Evolutionary conservation across 2,888 invertebrate species (phyloP), one percentile per base, ranked within the genome.

Genomic region (Nephrotoma appendiculata): DNA sequence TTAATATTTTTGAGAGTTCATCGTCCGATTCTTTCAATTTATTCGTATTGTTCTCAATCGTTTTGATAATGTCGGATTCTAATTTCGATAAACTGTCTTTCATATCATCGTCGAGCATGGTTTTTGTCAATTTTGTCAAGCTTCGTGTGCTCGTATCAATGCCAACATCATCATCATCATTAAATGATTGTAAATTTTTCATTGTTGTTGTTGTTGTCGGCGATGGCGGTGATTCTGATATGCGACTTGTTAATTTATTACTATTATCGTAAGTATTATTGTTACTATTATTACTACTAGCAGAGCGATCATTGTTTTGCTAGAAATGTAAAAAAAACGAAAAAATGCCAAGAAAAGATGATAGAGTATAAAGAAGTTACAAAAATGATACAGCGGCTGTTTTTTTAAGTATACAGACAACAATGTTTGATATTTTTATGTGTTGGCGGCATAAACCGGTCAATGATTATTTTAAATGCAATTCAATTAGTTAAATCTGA

Each of bases 41-140:
- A 87, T 91, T 90, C 5, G 91, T 91, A 87, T 87, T 87, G 85
- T 92, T 92, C 88, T 92, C 92, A 88, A 92, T 91, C 31, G 91
- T 92, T 88, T 92, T 92, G 83, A 90, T 91, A 71, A 92, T 92
- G 87, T 91, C 92, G 12, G 91, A 91, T 89, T 91, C 91, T 89
- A 92, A 88, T 88, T 90, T 90, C 42, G 91, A 90, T 86, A 91
- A 91, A 88, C 91, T 90, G 88, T 91, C 90, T 57, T 90, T 90
- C 85, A 92, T 91, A 88, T 91, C 92, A 88, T 90, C 90, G 87
- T 91, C 90, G 71, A 89, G 6, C 41, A 84, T 84, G n/a, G 43
- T 42, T 43, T 84, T 84, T 3, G 41, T 84, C 5, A 71, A 31
- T 71, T 71, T 71, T 3, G 9, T 71, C 31, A 71, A 31, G 31